phyloP scores from a whole-genome alignment of 2,888 invertebrate species.

The Schizaphis graminum region DNA sequence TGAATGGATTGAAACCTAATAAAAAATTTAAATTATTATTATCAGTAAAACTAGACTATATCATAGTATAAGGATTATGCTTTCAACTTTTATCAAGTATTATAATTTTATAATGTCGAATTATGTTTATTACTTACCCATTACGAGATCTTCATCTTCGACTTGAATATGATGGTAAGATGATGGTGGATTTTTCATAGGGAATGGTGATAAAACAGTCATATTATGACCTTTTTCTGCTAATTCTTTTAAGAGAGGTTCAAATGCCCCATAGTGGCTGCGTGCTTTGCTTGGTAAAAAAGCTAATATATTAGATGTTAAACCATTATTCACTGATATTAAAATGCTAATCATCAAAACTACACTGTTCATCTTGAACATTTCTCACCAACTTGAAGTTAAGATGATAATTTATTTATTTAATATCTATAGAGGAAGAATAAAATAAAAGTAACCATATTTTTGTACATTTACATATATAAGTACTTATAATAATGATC shows the following conservation, averaged over 20 bases:
- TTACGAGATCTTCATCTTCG: slow-evolving; percentile 17
- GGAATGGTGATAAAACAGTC: slow-evolving; percentile 44
- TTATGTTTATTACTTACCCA: slow-evolving; percentile 21
- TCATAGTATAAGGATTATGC: not conserved
- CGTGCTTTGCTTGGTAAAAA: slow-evolving; percentile 52
- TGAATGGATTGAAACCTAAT: slow-evolving; percentile 53
- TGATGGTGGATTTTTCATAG: slow-evolving; percentile 44
- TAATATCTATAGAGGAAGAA: not conserved
- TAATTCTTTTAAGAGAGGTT: slow-evolving; percentile 37
- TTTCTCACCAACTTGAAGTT: not conserved
- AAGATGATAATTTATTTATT: not conserved
- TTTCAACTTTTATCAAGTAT: not conserved
- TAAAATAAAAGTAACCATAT: not conserved
- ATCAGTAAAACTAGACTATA: not conserved
- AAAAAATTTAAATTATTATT: not conserved
- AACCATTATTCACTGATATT: slow-evolving; percentile 3
- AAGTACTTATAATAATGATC: not conserved
- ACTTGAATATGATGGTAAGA: slow-evolving; percentile 50
- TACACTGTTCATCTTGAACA: slow-evolving; percentile 8
- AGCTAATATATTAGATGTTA: slow-evolving; percentile 33
- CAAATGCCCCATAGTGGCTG: slow-evolving; percentile 55
- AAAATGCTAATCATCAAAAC: not conserved
- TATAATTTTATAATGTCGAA: not conserved
- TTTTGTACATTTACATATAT: not conserved
- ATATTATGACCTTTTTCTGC: slow-evolving; percentile 51